Base-by-base conservation (phyloP, 2,797 vertebrate species). In the Microchirus variegatus region DNA sequence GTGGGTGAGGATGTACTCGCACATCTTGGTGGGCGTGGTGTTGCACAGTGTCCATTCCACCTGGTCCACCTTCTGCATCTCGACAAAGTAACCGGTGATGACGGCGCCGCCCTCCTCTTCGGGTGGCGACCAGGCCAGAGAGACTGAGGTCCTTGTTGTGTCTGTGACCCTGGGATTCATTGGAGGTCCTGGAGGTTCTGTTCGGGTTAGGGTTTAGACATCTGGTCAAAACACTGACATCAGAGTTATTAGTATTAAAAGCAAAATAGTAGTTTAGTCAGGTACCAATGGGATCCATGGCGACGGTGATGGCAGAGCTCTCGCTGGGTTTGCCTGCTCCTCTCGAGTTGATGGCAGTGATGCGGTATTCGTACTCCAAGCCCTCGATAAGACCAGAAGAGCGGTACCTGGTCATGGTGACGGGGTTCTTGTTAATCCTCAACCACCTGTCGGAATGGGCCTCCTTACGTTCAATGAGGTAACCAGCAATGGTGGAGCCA, bases 41-140 rank as follows among this genome's bases (percentile, higher is more conserved):
- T 99, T 99, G 88, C 98, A 99, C 90, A 98, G 94, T 47, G 96
- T 99, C 97, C 98, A 99, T 94, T 99, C 97, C 84, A 95, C 91
- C 81, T 99, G 97, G 88, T 99, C 98, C 76, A 98, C 92, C 82
- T 99, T 99, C 87, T 99, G 98, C 97, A 99, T 99, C 91, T 99
- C 97, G 49, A 99, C 95, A 35, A 99, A 90, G 84, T 99, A 99
- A 50, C 98, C 98, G 44, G 91, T 96, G 77, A 99, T 90, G 72
- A 94, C 89, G 69, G 97, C 94, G 54, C 98, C 98, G 59, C 98
- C 97, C 91, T 98, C 96, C 58, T 98, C 96, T 86, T 96, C 96
- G 59, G 98, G 98, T 13, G 95, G 91, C 73, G 93, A 94, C 98
- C 98, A 99, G 77, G 96, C 96, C 80, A 99, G 87, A 54, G 97